Conservation (phyloP, 2,797 vertebrate species). For the Falco cherrug region DNA sequence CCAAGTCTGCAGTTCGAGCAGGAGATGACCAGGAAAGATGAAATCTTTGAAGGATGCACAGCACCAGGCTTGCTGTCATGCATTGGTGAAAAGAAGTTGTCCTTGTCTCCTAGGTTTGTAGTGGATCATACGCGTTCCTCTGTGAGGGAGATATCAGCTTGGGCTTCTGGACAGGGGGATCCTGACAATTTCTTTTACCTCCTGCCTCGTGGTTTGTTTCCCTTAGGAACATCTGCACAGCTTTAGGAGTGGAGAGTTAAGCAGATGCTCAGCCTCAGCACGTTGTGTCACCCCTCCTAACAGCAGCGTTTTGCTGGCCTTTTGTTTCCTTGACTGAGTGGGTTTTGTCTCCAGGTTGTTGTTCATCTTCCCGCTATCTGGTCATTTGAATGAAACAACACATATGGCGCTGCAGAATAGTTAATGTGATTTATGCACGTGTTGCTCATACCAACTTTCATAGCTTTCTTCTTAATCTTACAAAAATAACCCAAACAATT, state of each 20-base stretch:
- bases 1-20: neutral
- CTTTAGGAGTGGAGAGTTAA: neutral
- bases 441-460: neutral
- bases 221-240: neutral
- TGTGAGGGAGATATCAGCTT: neutral
- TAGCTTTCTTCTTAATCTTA: neutral
- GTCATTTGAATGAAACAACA: neutral
- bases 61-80: neutral
- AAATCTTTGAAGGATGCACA: neutral
- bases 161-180: neutral
- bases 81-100: neutral
- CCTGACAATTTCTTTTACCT: neutral
- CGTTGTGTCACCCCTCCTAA: neutral
- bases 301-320: too few species aligned
- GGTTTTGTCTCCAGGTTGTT: neutral
- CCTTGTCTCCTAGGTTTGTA: neutral
- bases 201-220: neutral
- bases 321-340: neutral
- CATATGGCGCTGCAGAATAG: neutral
- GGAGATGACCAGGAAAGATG: neutral
- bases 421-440: neutral
- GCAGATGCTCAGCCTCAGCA: neutral
- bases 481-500: conserved; percentile 1
- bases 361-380: neutral
- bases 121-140: fast-evolving